Conservation (phyloP, 2,113 vertebrate genomes). For the Gorsachius goisagi region DNA sequence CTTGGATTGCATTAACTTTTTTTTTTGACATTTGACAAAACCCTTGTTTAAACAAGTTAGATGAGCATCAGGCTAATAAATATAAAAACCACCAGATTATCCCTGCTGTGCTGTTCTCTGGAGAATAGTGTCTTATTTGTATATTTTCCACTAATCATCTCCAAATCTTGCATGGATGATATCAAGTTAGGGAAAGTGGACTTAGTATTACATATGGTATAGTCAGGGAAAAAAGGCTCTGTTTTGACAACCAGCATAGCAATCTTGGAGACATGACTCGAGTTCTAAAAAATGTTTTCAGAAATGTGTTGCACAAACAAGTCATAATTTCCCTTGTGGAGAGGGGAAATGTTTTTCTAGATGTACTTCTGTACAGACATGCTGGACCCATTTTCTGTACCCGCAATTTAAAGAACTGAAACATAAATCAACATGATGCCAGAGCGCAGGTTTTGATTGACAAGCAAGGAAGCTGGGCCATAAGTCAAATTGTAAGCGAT, state of each 20-base stretch:
- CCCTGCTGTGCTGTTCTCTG: slow-evolving; percentile 6
- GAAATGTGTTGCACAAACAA: slow-evolving; percentile 67
- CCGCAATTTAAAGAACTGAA: not conserved
- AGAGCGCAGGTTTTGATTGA: not conserved
- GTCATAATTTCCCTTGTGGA: slow-evolving; percentile 48
- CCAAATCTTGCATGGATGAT: slow-evolving; percentile 33
- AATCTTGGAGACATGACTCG: slow-evolving; percentile 60
- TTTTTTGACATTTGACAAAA: slow-evolving; percentile 32
- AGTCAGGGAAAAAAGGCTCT: slow-evolving; percentile 36
- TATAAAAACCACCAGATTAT: not conserved
- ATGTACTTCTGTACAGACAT: not conserved
- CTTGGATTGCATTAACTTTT: slow-evolving; percentile 27
- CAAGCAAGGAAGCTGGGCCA: not conserved
- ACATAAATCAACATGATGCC: not conserved
- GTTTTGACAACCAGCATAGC: slow-evolving; percentile 66
- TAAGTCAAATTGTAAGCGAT: not conserved
- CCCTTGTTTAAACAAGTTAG: slow-evolving; percentile 48
- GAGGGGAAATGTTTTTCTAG: slow-evolving; percentile 38
- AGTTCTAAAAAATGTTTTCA: slow-evolving; percentile 66
- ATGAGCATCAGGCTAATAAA: slow-evolving; percentile 50
- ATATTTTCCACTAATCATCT: slow-evolving; percentile 47
- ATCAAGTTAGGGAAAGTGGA: slow-evolving; percentile 45
- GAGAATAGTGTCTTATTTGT: slow-evolving; percentile 42
- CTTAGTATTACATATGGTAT: slow-evolving; percentile 44
- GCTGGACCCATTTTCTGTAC: not conserved